These are phyloP conservation scores for Arctia plantaginis DNA, from an alignment of 2,888 invertebrate genomes.

Conservation along the genomic window DNA sequence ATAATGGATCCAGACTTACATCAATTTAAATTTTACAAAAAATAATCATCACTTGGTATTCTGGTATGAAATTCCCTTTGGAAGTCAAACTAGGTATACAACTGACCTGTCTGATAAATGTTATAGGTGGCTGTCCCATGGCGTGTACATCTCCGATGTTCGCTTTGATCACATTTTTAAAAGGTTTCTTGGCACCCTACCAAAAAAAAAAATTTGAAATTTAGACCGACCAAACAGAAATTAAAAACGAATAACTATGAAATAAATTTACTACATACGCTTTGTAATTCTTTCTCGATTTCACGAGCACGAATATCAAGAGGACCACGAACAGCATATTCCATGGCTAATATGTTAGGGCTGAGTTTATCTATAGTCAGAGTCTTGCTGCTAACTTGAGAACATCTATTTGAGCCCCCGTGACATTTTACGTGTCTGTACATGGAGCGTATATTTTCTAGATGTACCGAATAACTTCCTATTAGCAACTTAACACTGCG, in stretches of 20 bases:
- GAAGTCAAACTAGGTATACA: background rate
- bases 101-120: slow-evolving; percentile 96
- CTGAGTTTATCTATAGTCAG: slow-evolving; percentile 92
- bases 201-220: slow-evolving; percentile 37
- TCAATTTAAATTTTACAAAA: background rate
- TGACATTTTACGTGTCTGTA: background rate
- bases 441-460: background rate
- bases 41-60: background rate
- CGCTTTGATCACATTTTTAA: slow-evolving; percentile 96
- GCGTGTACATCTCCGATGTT: slow-evolving; percentile 99
- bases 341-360: slow-evolving; percentile 95
- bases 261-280: slow-evolving; percentile 80
- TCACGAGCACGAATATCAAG: slow-evolving; percentile 96
- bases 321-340: slow-evolving; percentile 99
- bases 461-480: background rate
- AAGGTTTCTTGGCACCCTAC: slow-evolving; percentile 95
- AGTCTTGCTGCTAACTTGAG: slow-evolving; percentile 38
- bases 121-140: slow-evolving; percentile 97
- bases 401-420: background rate
- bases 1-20: background rate
- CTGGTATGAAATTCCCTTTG: background rate
- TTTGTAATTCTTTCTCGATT: slow-evolving; percentile 95
- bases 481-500: background rate
- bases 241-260: background rate
- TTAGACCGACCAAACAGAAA: background rate